These are phyloP conservation scores for Glareola pratincola DNA, from an alignment of 2,113 vertebrate species.

Conservation along the genomic window DNA sequence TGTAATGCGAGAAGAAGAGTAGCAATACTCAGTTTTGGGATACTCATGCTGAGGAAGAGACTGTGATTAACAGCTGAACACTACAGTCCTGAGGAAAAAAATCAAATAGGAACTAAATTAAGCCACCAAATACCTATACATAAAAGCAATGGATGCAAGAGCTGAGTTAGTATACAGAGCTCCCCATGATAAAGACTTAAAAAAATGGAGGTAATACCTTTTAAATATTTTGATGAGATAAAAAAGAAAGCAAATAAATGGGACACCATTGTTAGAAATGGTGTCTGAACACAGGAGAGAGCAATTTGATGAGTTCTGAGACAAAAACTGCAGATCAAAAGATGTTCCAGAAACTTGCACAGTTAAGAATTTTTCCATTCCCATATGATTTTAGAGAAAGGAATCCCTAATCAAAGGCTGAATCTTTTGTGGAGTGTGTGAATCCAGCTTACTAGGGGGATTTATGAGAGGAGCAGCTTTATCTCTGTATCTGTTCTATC, in stretches of 20 bases:
- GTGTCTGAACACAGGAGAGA: neutral
- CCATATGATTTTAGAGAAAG: neutral
- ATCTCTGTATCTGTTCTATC: neutral
- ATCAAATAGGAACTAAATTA: neutral
- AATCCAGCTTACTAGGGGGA: neutral
- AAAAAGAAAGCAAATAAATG: neutral
- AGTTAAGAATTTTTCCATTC: neutral
- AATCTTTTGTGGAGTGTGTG: neutral
- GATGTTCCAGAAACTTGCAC: neutral
- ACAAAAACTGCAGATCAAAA: neutral
- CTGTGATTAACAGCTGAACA: neutral
- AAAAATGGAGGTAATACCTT: neutral
- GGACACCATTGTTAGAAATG: neutral
- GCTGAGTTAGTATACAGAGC: neutral
- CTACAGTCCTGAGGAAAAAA: neutral
- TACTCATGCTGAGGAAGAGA: neutral
- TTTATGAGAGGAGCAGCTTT: neutral
- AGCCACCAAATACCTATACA: neutral
- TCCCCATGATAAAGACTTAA: neutral
- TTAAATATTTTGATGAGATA: neutral
- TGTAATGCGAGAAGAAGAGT: neutral
- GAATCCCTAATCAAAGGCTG: neutral
- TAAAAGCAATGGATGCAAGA: neutral
- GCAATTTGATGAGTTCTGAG: neutral
- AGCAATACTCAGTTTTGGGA: neutral